Evolutionary conservation across 2,888 invertebrate genomes (phyloP).

Genomic region (Dione vanillae): DNA sequence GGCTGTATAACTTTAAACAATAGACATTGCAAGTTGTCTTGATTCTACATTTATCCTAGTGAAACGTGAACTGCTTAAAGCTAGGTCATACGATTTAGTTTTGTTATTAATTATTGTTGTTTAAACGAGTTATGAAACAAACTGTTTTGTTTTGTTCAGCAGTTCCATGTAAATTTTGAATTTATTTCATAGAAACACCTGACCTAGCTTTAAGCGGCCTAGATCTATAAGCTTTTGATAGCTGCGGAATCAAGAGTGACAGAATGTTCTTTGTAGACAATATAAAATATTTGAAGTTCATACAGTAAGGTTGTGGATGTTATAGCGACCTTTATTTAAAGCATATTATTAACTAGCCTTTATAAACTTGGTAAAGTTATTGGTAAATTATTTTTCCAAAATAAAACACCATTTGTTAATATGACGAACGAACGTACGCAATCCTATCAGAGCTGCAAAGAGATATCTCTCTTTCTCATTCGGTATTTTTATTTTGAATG

Average conservation of each 20-base stretch:
- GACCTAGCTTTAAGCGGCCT: neutral
- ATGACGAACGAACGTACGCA: no score
- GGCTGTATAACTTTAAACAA: constrained; percentile 18
- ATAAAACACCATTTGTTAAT: no score
- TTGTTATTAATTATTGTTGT: neutral
- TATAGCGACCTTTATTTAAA: no score
- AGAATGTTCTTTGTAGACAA: no score
- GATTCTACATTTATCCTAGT: neutral
- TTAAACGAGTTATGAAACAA: neutral
- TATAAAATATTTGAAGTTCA: no score
- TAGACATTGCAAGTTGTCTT: neutral
- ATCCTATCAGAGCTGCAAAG: no score
- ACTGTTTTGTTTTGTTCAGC: neutral
- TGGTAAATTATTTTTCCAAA: no score
- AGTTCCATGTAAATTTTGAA: neutral
- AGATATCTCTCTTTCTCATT: no score
- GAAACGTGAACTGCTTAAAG: neutral
- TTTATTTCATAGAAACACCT: neutral
- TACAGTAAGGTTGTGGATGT: no score
- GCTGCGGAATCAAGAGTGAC: neutral
- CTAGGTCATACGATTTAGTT: neutral
- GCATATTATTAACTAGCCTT: no score
- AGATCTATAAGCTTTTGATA: neutral
- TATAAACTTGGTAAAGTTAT: no score
- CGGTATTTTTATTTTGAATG: no score